Evolutionary conservation across 1,140 invertebrate species (phyloP).

Genomic region (Drosophila prosaltans): DNA sequence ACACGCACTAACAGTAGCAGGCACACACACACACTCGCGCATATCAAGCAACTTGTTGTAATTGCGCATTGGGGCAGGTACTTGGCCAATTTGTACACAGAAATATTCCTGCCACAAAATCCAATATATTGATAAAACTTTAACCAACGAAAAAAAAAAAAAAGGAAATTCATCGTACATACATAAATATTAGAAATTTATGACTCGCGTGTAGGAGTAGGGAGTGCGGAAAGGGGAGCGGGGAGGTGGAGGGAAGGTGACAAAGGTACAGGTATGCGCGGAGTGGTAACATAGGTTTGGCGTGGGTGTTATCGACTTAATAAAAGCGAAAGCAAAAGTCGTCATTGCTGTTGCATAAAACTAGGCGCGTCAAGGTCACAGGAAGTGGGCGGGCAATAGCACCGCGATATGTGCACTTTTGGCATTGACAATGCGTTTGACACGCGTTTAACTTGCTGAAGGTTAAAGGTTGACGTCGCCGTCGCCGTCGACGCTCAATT

Average conservation of each 20-base stretch:
- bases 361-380: slow-evolving; percentile 64
- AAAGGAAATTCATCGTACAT: background rate
- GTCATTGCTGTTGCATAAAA: slow-evolving; percentile 66
- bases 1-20: slow-evolving; percentile 1
- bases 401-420: slow-evolving; percentile 46
- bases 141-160: slow-evolving; percentile 23
- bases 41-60: slow-evolving; percentile 59
- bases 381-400: slow-evolving; percentile 41
- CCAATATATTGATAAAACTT: slow-evolving; percentile 80
- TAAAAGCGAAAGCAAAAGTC: slow-evolving; percentile 64
- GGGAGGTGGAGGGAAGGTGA: background rate
- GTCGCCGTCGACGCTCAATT: slow-evolving; percentile 5
- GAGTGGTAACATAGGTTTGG: slow-evolving; percentile 6
- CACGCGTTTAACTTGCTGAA: slow-evolving; percentile 40
- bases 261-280: slow-evolving; percentile 1
- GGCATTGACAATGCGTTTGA: slow-evolving; percentile 65
- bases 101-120: slow-evolving; percentile 43
- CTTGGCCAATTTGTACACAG: slow-evolving; percentile 56
- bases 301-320: slow-evolving; percentile 71
- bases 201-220: slow-evolving; percentile 27
- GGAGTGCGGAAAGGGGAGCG: no score
- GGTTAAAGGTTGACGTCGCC: slow-evolving; percentile 52
- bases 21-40: background rate
- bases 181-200: slow-evolving; percentile 39
- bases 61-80: slow-evolving; percentile 65